Evolutionary conservation across 2,888 invertebrate genomes (phyloP), one percentile per base, ranked within the genome.

Genomic region (Tenthredo livida): DNA sequence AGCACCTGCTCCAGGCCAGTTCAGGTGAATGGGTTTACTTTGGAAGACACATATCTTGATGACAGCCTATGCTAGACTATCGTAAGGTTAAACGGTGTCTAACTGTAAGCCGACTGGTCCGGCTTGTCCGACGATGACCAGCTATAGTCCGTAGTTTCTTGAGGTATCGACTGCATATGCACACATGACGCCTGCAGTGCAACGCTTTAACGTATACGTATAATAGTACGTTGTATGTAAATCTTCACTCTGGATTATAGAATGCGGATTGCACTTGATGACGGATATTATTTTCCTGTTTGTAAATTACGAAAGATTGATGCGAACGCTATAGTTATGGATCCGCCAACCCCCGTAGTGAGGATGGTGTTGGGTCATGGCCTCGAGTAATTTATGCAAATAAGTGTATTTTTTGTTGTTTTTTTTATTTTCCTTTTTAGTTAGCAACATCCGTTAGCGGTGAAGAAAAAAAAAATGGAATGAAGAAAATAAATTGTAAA

Each of bases 31-130:
- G 90, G 87, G 87, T 73, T 75, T 72, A 87, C 86, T 87, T 87
- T 87, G 85, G 84, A 86, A 86, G 61, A 80, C 84, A 84, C 84
- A 83, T 75, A 83, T 83, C 83, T 83, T 70, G 65, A 83, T 83
- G 83, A 70, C 50, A 47, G 67, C 33, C 67, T 67, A 83, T 67
- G 67, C 67, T 10, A 70, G 67, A 83, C 47, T 7, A 87, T 87
- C 88, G 84, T 85, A 86, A 89, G 89, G 89, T 90, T 89, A 89
- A 89, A 87, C 86, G 87, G 87, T 87, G 88, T 87, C 86, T 89
- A 90, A 90, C 90, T 89, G 90, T 90, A 90, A 90, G 90, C 88
- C 89, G 88, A 89, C 89, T 88, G 87, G 87, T 88, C 87, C 87
- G 87, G 88, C 89, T 88, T 87, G 89, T 89, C 89, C 86, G 87